These are phyloP conservation scores for Sylvia borin DNA, from an alignment of 2,797 vertebrate species.

Conservation along the genomic window DNA sequence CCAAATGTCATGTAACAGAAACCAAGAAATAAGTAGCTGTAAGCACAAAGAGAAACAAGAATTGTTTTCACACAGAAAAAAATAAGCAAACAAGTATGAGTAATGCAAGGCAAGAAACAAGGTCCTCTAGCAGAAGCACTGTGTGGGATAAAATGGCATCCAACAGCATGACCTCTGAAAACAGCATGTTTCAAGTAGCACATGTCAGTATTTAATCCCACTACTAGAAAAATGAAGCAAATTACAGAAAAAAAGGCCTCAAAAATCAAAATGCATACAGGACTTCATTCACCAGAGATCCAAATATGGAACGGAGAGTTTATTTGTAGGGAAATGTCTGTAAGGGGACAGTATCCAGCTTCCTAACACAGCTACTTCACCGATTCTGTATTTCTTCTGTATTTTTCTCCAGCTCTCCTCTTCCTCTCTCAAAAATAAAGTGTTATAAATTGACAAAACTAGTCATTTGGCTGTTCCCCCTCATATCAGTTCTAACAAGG, in stretches of 20 bases:
- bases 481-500: neutral
- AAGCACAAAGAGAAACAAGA: neutral
- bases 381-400: neutral
- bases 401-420: neutral
- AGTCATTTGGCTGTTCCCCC: neutral
- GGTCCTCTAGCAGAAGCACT: neutral
- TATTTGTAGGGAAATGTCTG: neutral
- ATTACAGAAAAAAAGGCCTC: neutral
- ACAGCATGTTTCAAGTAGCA: neutral
- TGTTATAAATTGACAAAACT: neutral
- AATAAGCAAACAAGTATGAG: neutral
- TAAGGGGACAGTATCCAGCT: neutral
- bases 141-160: neutral
- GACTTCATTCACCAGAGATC: neutral
- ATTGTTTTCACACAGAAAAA: neutral
- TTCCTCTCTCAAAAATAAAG: neutral
- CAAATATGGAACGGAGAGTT: neutral
- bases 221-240: neutral
- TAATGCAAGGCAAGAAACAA: neutral
- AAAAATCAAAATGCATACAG: neutral
- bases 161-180: neutral
- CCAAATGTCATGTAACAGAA: neutral
- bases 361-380: neutral
- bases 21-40: neutral
- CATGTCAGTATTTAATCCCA: neutral